phyloP scores from a whole-genome alignment of 2,113 vertebrate genomes.

The Piaya cayana region DNA sequence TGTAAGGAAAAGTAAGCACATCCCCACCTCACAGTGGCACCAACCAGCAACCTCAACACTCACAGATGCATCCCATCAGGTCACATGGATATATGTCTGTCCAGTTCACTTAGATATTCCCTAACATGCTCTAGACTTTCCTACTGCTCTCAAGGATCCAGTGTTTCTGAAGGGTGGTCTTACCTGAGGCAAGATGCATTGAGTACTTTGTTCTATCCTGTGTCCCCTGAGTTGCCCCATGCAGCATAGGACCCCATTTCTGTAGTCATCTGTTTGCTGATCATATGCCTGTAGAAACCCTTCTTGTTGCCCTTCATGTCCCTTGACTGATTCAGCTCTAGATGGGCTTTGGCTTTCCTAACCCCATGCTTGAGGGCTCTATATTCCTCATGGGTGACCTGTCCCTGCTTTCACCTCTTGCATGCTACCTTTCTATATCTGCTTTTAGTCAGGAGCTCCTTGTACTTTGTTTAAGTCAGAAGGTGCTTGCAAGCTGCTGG shows the following conservation, averaged over 20 bases:
- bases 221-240: neutral
- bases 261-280: neutral
- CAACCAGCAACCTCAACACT: neutral
- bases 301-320: neutral
- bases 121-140: neutral
- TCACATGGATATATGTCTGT: neutral
- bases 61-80: neutral
- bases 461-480: neutral
- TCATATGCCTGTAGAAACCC: neutral
- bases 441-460: neutral
- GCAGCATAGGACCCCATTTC: neutral
- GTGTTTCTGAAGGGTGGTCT: neutral
- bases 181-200: neutral
- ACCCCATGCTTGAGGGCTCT: neutral
- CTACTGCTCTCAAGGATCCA: neutral
- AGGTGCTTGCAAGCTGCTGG: neutral
- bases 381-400: neutral
- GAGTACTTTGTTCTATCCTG: neutral
- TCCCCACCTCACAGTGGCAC: neutral
- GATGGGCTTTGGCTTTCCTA: neutral
- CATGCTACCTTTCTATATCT: neutral
- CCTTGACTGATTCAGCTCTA: neutral
- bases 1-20: neutral
- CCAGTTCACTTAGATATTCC: neutral
- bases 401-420: neutral